Base-by-base conservation (phyloP, 2,113 vertebrate genomes). In the Tylochromis polylepis region DNA sequence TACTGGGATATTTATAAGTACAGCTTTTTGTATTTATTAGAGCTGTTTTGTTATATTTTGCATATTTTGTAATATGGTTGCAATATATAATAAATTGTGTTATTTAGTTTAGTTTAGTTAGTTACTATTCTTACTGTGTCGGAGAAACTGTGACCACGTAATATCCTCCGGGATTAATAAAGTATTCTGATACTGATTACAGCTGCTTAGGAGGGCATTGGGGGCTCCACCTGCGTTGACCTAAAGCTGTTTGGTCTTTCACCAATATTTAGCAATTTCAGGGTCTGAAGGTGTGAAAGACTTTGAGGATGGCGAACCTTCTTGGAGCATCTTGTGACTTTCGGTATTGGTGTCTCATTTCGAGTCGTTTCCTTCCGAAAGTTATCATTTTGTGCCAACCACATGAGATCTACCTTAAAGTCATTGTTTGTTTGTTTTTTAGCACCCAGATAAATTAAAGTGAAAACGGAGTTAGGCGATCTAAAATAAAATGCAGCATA, bases 181-280 rank as follows among this genome's bases (percentile, higher is more conserved):
- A 62, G 18, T 11, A 36, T 36, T 36, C 34, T 36, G 18, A 36
- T 36, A 36, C 59, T 62, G 2, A 62, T 62, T 62, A 36, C 5
- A 62, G 59, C 59, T 0, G 5, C 59, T 34, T 34, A 62, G 9
- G 59, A 62, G 0, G 29, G 16, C 29, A 62, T 36, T 11, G 0
- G 59, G 0, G 31, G 59, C 31, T n/a, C 59, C 31, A 36, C 18
- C 18, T 62, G 31, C 59, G 20, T n/a, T 62, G 18, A 62, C 59
- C 31, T 36, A 7, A 62, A 62, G 59, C 0, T 36, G 59, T 12
- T 62, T 62, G 59, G 2, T 36, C 59, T 62, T 36, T 31, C 27
- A 60, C 15, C 15, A 31, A 18, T 60, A 60, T 60, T 60, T 60
- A 18, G 8, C 29, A 34, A 11, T 60, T 60, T 6, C 15, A 60